Percentiles rank a stretch among this genome's conserved stretches.
These are phyloP conservation scores for Ochropleura plecta DNA, from an alignment of 2,888 invertebrate species.

Conservation along the genomic window DNA sequence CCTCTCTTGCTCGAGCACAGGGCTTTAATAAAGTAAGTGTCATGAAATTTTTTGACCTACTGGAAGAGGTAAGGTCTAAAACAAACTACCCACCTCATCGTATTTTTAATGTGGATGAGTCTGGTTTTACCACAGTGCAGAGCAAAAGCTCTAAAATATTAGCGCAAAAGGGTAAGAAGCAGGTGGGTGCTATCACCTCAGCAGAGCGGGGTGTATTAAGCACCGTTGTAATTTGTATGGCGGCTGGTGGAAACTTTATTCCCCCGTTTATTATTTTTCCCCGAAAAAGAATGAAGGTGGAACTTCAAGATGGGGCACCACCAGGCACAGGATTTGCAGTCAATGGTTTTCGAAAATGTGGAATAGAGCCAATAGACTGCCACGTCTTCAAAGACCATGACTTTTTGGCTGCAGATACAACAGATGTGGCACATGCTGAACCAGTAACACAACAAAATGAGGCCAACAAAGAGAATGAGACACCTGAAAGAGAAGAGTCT, in stretches of 20 bases:
- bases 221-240: slow-evolving; percentile 27
- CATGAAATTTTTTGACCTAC: slow-evolving; percentile 37
- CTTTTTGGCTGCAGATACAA: slow-evolving; percentile 34
- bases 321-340: slow-evolving; percentile 28
- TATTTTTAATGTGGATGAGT: no score
- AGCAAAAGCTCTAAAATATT: slow-evolving; percentile 25
- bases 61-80: slow-evolving; percentile 35
- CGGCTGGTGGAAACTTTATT: slow-evolving; percentile 25
- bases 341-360: slow-evolving; percentile 38
- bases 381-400: slow-evolving; percentile 34
- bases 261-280: slow-evolving; percentile 23
- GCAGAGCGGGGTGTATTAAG: slow-evolving; percentile 18
- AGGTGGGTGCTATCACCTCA: slow-evolving; percentile 25
- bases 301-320: slow-evolving; percentile 30
- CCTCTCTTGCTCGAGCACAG: slow-evolving; percentile 47
- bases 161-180: slow-evolving; percentile 26
- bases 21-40: slow-evolving; percentile 53
- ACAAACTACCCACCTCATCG: no score
- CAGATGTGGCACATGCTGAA: slow-evolving; percentile 24
- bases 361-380: slow-evolving; percentile 28
- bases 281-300: slow-evolving; percentile 25
- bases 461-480: slow-evolving; percentile 38
- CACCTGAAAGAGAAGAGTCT: slow-evolving; percentile 42
- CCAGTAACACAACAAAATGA: slow-evolving; percentile 25
- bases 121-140: no score